Evolutionary conservation across 1,140 invertebrate species (phyloP), one percentile per base, ranked within the genome.

Genomic region (Ridgeia piscesae): DNA sequence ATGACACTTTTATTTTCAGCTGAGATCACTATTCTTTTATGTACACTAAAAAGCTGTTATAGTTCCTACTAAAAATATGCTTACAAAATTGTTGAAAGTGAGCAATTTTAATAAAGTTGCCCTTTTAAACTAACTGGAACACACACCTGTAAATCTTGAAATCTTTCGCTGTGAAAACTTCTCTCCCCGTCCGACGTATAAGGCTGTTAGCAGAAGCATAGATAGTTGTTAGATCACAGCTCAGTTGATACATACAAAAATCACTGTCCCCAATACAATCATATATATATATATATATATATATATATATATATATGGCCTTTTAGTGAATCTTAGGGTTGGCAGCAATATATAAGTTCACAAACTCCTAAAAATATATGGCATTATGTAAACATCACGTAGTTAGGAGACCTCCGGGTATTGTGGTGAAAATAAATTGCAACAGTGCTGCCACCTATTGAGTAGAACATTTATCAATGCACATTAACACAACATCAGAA

Each of bases 131-230:
- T 21, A 77, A 77, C 58, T 77, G 58, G 27, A 77, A 31, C 17
- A 42, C 14, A 4, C 14, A 90, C 89, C 35, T 90, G 89, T 90
- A 90, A 17, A 90, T 42, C 33, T 90, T 42, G 35, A 90, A 90
- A 90, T 90, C 89, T 90, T 33, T 4, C 4, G 34, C 17, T 90
- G 89, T 90, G 89, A 90, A 90, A 21, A 90, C 89, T 27, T 90
- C 89, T 90, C 58, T 9, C 14, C 58, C 17, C 17, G 58, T 21
- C 27, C 58, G 58, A 77, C 58, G 58, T 77, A 77, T 77, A 77
- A 77, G 8, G 11, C 58, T 77, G 58, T 31, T 21, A 21, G 58
- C 27, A 31, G 4, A 77, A 77, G 27, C 58, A 77, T 77, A 77
- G 2, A 77, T 77, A 77, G 58, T 77, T 77, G 58, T 8, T 77